Evolutionary conservation across 2,888 invertebrate genomes (phyloP).

Genomic region (Antitype chi): DNA sequence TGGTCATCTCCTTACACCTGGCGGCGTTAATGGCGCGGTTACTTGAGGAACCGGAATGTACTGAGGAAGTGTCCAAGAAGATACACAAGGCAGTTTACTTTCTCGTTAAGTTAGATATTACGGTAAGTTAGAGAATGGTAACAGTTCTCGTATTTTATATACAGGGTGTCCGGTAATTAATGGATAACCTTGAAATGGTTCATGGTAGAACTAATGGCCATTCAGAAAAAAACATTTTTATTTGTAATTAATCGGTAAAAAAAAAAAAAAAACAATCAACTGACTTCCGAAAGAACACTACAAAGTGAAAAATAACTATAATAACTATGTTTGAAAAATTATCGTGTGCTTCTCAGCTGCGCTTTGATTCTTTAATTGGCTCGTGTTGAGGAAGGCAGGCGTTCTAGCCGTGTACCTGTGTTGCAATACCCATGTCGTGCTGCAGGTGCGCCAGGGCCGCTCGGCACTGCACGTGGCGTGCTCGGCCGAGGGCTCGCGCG

Average conservation of each 20-base stretch:
- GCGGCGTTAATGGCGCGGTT: constrained; percentile 94
- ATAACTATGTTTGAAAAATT: no score
- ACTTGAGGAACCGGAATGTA: constrained; percentile 90
- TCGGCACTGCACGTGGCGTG: constrained; percentile 96
- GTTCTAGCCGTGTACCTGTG: neutral
- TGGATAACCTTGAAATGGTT: no score
- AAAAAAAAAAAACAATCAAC: no score
- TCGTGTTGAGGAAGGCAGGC: no score
- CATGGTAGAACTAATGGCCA: no score
- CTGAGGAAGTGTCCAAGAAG: constrained; percentile 87
- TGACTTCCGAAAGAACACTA: no score
- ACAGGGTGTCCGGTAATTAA: no score
- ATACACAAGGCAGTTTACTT: constrained; percentile 94
- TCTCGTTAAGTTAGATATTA: constrained; percentile 93
- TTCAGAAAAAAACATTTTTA: no score
- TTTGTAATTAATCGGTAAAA: no score
- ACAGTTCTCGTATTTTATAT: neutral
- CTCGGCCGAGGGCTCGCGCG: constrained; percentile 92
- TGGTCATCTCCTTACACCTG: constrained; percentile 96
- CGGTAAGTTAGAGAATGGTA: constrained; percentile 79
- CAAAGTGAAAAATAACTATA: no score
- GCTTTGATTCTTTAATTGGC: neutral
- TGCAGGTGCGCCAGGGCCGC: constrained; percentile 92
- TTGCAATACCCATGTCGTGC: accelerated
- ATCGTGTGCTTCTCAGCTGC: no score